Evolutionary conservation across 2,113 vertebrate species (phyloP), one percentile per base, ranked within the genome.

Genomic region (Capricornis sumatraensis): DNA sequence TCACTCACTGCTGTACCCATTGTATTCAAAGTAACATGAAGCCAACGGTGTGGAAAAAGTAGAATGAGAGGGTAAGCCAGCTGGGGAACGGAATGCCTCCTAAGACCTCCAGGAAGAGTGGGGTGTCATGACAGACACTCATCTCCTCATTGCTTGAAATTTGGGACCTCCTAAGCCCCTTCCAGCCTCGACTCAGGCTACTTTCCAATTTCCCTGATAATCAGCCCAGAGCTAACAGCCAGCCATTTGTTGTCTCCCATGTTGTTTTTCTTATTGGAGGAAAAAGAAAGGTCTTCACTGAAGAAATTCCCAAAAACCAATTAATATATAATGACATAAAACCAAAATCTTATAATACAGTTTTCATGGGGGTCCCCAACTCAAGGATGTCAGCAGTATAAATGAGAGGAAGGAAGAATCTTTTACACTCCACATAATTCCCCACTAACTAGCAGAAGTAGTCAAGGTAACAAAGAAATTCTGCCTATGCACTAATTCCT

Each of bases 381-480:
- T 89, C 96, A 95, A 97, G 97, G 96, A 97, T 85, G 90, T 96
- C 97, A 97, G 96, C 94, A 89, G 64, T 91, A 67, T 25, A 78
- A 96, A 93, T 74, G 8, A 84, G 88, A 79, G 97, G 95, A 92
- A 57, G 43, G 58, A 92, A 96, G 97, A 93, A 85, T 98, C 97
- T 97, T 98, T 97, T 96, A 79, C 67, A 82, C 97, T 94, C 97
- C 96, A 94, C 92, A 93, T 95, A 96, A 97, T 98, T 98, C 97
- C 92, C 97, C 94, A 87, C 98, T 98, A 98, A 98, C 97, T 97
- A 96, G 95, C 96, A 97, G 97, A 97, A 96, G 96, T 98, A 97
- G 97, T 98, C 98, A 97, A 97, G 98, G 99, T 99, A 99, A 99
- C 99, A 98, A 98, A 98, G 98, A 98, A 98, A 98, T 97, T 96